Evolutionary conservation across 2,113 vertebrate genomes (phyloP), one percentile per base, ranked within the genome.

Genomic region (Catagonus wagneri): DNA sequence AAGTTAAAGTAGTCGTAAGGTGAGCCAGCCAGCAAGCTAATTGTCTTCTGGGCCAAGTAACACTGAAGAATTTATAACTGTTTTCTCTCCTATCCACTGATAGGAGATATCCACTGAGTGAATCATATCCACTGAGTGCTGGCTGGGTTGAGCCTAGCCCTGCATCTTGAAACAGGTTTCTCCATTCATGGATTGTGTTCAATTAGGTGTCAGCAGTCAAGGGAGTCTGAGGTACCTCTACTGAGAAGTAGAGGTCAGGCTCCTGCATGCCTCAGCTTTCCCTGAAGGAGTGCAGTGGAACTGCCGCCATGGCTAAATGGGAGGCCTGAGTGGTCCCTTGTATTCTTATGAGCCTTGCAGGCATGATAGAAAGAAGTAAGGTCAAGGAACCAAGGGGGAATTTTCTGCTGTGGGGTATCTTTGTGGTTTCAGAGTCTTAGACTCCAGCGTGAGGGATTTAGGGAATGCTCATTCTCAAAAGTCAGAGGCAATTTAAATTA

Each of bases 1-100:
- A 68, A 72, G 75, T 65, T 65, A 71, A 88, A 95, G 89, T 84
- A 75, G 56, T 76, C 39, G 68, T 22, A 56, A 74, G 90, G 69
- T 83, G 92, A 94, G 69, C 32, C 86, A 95, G 84, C 65, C 58
- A 90, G 80, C 44, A 32, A 93, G 65, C 29, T 63, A 91, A 75
- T 56, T 91, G 83, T 68, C 44, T 69, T 76, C 39, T 32, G 32
- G 90, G 94, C 61, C 29, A 61, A 83, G 52, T 29, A 87, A 65
- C 2, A 61, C 0, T 80, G 87, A 66, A 75, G 69, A 83, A 95
- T 92, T 85, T 80, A 12, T 44, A 83, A 44, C 32, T 92, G 36
- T 91, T 86, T 83, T 93, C 76, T 87, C 44, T 93, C 61, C 34
- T 76, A 60, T 36, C 16, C 39, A 19, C 32, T 22, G 76, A 78